Percentiles rank a stretch among this genome's conserved stretches.
Evolutionary conservation across 2,888 invertebrate genomes (phyloP).

Genomic region (Toxonevra muliebris): DNA sequence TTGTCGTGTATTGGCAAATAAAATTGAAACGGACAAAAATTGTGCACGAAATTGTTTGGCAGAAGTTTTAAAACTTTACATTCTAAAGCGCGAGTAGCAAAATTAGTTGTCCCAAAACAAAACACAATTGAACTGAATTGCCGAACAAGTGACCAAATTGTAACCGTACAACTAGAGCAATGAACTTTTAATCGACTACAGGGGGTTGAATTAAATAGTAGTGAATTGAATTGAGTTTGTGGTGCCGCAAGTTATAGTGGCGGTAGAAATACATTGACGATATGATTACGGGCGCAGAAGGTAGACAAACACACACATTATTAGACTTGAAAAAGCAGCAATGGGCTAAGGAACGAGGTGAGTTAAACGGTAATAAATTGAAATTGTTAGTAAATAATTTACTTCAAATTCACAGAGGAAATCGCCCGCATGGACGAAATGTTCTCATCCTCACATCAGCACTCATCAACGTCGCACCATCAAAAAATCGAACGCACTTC

Average conservation of each 20-base stretch:
- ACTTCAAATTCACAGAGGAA: slow-evolving; percentile 71
- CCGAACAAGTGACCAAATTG: no score
- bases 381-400: neutral
- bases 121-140: no score
- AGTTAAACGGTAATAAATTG: slow-evolving; percentile 30
- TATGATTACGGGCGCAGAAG: slow-evolving; percentile 60
- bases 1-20: neutral
- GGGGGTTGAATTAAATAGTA: slow-evolving; percentile 10
- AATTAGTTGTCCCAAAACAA: no score
- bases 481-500: slow-evolving; percentile 64
- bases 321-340: slow-evolving; percentile 90
- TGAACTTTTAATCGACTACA: slow-evolving; percentile 25
- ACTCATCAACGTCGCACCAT: slow-evolving; percentile 51
- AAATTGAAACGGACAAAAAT: no score
- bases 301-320: slow-evolving; percentile 68
- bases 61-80: no score
- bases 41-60: no score
- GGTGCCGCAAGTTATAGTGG: neutral
- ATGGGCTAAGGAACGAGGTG: slow-evolving; percentile 94
- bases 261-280: slow-evolving; percentile 13
- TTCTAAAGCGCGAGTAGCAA: no score
- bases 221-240: neutral
- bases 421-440: slow-evolving; percentile 80
- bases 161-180: no score
- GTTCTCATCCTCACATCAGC: slow-evolving; percentile 69